Percentiles rank a stretch among this genome's conserved stretches.
Conservation (phyloP, 2,888 invertebrate species). For the Lymantria monacha region DNA sequence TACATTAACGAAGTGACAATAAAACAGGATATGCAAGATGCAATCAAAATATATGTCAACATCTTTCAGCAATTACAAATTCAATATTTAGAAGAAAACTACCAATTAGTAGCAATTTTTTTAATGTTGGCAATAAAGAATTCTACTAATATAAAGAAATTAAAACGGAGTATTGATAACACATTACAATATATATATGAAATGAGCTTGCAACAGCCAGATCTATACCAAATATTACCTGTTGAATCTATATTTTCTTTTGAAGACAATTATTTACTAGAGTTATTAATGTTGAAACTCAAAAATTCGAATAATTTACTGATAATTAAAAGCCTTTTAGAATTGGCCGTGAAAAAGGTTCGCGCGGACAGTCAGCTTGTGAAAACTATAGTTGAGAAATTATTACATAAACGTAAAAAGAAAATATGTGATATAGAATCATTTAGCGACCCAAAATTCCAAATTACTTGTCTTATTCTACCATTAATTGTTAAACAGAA, state of each 20-base stretch:
- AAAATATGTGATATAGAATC: constrained; percentile 49
- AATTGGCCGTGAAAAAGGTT: constrained; percentile 68
- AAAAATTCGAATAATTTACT: constrained; percentile 57
- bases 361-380: constrained; percentile 62
- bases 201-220: constrained; percentile 63
- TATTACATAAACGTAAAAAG: constrained; percentile 49
- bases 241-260: constrained; percentile 62
- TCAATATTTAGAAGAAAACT: constrained; percentile 64
- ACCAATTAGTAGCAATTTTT: constrained; percentile 63
- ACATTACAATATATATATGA: constrained; percentile 62
- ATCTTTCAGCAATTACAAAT: constrained; percentile 58
- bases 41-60: constrained; percentile 47
- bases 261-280: constrained; percentile 47
- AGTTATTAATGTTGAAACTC: constrained; percentile 60
- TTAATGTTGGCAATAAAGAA: constrained; percentile 62
- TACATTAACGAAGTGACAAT: constrained; percentile 45
- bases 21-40: constrained; percentile 39
- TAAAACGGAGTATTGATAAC: constrained; percentile 52
- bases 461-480: constrained; percentile 64
- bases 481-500: constrained; percentile 71
- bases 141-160: constrained; percentile 55
- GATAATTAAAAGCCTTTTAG: constrained; percentile 57
- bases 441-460: constrained; percentile 63
- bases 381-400: constrained; percentile 58
- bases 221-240: constrained; percentile 67